Evolutionary conservation across 2,113 vertebrate species (phyloP).

Genomic region (Oryzias curvinotus): DNA sequence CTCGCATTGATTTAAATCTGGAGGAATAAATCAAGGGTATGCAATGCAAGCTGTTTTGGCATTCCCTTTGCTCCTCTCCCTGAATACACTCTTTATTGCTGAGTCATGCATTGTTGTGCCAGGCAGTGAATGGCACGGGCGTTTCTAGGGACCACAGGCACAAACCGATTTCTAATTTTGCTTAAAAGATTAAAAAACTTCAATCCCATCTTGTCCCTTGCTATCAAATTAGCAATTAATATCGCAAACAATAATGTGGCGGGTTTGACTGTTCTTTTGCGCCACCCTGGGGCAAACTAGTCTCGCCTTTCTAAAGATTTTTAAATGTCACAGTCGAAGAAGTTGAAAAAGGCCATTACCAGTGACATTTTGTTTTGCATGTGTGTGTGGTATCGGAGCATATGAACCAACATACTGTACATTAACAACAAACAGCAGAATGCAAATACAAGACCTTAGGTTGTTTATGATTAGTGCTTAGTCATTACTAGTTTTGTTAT

Average conservation of each 20-base stretch:
- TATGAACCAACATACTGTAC: slow-evolving; percentile 28
- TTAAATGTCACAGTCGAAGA: slow-evolving; percentile 69
- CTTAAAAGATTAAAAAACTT: slow-evolving; percentile 47
- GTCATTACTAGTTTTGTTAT: slow-evolving; percentile 31
- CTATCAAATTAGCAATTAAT: slow-evolving; percentile 69
- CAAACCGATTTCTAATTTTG: slow-evolving; percentile 24
- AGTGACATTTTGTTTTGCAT: slow-evolving; percentile 66
- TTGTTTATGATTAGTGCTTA: slow-evolving; percentile 34
- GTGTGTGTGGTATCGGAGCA: slow-evolving; percentile 30
- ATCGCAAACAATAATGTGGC: slow-evolving; percentile 56
- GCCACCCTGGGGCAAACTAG: slow-evolving; percentile 43
- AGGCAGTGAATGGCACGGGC: slow-evolving; percentile 20
- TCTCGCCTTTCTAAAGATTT: slow-evolving; percentile 56
- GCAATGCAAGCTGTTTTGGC: slow-evolving; percentile 5
- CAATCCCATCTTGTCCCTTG: slow-evolving; percentile 64
- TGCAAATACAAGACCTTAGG: slow-evolving; percentile 32
- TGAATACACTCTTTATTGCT: slow-evolving; percentile 27
- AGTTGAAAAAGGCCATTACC: slow-evolving; percentile 63
- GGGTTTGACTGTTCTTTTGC: slow-evolving; percentile 37
- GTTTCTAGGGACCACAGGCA: slow-evolving; percentile 19
- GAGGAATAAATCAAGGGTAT: slow-evolving; percentile 13
- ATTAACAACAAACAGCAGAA: slow-evolving; percentile 22
- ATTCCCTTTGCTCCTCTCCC: slow-evolving; percentile 9
- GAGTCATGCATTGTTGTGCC: slow-evolving; percentile 39
- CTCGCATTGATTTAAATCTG: slow-evolving; percentile 25